These are phyloP conservation scores for Micrastur ruficollis DNA, from an alignment of 2,797 vertebrate genomes.

Conservation along the genomic window DNA sequence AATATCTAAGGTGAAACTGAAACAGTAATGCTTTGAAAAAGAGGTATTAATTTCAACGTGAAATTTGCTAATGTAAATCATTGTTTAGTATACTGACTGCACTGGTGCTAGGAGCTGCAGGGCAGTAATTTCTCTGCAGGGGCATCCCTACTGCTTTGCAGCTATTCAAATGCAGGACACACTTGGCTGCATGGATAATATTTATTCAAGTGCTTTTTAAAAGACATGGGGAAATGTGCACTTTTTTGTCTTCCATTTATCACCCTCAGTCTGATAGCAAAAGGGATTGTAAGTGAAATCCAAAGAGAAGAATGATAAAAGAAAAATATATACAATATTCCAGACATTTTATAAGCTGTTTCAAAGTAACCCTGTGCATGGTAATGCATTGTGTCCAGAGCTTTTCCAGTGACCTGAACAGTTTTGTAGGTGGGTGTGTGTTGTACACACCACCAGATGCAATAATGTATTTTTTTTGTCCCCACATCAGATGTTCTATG, in stretches of 20 bases:
- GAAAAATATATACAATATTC: background rate
- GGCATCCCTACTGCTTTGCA: background rate
- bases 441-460: background rate
- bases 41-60: background rate
- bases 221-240: background rate
- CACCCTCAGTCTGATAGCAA: background rate
- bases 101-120: background rate
- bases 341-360: background rate
- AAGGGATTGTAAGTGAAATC: background rate
- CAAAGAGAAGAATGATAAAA: background rate
- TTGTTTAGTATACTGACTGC: background rate
- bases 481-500: background rate
- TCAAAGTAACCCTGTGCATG: background rate
- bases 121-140: background rate
- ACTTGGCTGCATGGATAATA: background rate
- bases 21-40: background rate
- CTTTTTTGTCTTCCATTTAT: background rate
- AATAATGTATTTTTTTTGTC: background rate
- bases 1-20: background rate
- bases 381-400: background rate
- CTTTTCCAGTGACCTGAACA: background rate
- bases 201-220: conserved; percentile 35
- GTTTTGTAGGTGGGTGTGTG: background rate
- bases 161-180: background rate
- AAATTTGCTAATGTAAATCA: background rate